phyloP scores from a whole-genome alignment of 1,140 invertebrate genomes.

The Lutraria rhynchaena region DNA sequence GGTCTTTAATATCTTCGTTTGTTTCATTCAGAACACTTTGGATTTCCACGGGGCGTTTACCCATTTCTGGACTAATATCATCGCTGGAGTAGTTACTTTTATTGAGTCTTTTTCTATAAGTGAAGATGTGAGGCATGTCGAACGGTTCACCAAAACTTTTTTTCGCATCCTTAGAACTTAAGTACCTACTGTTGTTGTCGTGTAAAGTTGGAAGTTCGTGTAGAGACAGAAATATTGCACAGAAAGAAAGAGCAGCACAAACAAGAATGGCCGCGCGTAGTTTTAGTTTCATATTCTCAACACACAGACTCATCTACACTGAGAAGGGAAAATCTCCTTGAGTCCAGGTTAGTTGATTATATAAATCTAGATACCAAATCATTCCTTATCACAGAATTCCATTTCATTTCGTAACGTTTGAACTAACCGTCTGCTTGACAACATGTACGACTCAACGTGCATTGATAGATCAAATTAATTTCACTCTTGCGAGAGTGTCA shows the following conservation, averaged over 20 bases:
- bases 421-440: too few relatives aligned
- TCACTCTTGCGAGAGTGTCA: too few relatives aligned
- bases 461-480: too few relatives aligned
- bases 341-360: too few relatives aligned
- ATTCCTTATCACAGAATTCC: too few relatives aligned
- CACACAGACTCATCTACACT: conserved; percentile 34
- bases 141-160: conserved; percentile 9
- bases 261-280: conserved; percentile 38
- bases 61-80: conserved; percentile 55
- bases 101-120: conserved; percentile 55
- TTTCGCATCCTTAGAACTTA: neutral
- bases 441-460: too few relatives aligned
- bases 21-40: conserved; percentile 41
- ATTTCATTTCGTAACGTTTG: too few relatives aligned
- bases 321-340: too few relatives aligned
- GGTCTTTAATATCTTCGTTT: conserved; percentile 51
- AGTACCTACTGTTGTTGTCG: neutral
- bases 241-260: conserved; percentile 47
- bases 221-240: conserved; percentile 46
- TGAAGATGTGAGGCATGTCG: conserved; percentile 53
- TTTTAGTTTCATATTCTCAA: conserved; percentile 57
- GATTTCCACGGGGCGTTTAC: conserved; percentile 54
- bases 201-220: conserved; percentile 37
- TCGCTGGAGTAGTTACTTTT: conserved; percentile 60
- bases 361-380: too few relatives aligned